Conservation (phyloP, 1,140 invertebrate genomes). For the Scaptomyza pallida region DNA sequence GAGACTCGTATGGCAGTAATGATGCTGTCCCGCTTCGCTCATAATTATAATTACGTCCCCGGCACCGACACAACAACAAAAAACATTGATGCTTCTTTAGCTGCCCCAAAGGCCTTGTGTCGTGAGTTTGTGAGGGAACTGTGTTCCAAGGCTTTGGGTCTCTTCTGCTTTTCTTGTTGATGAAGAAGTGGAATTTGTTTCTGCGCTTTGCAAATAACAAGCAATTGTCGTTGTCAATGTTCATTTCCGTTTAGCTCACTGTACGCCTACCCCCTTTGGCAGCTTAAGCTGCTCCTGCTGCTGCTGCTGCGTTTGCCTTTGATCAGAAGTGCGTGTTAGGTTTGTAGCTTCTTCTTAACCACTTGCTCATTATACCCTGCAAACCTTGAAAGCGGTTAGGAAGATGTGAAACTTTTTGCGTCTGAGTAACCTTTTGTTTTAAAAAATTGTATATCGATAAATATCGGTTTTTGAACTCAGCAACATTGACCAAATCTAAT, state of each 20-base stretch:
- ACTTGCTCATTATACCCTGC: background rate
- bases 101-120: conserved; percentile 35
- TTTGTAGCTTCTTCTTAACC: conserved; percentile 20
- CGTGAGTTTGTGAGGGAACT: conserved; percentile 5
- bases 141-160: conserved; percentile 36
- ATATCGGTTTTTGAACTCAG: too few species aligned
- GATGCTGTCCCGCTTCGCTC: conserved; percentile 67
- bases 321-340: conserved; percentile 44
- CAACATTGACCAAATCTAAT: too few species aligned
- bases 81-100: conserved; percentile 8
- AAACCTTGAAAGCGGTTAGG: background rate
- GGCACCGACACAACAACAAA: conserved; percentile 15
- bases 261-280: background rate
- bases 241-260: conserved; percentile 72
- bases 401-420: background rate
- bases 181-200: conserved; percentile 69
- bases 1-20: conserved; percentile 61
- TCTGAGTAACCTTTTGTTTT: too few species aligned
- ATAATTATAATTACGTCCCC: conserved; percentile 77
- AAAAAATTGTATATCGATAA: too few species aligned
- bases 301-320: background rate
- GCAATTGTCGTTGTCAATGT: conserved; percentile 83
- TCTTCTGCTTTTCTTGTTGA: conserved; percentile 20
- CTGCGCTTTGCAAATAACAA: conserved; percentile 79
- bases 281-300: too few species aligned